A percentile compares a stretch with the other conserved stretches of the same genome.
These are phyloP conservation scores for Ectemnius lituratus DNA, from an alignment of 2,888 invertebrate genomes.

Conservation along the genomic window DNA sequence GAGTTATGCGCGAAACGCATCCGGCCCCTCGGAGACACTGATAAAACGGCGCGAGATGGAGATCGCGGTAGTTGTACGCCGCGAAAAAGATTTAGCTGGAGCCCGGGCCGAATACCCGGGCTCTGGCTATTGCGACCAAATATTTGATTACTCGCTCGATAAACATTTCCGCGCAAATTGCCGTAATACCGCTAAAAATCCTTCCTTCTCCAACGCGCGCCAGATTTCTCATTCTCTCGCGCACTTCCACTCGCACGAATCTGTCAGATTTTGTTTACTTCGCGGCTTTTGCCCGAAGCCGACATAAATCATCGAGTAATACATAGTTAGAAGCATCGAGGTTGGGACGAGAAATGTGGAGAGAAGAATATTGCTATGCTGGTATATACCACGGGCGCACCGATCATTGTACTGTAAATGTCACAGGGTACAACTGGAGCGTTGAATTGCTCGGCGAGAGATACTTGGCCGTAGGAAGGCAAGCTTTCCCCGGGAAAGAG, in stretches of 20 bases:
- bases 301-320: too few relatives aligned
- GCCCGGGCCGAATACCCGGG: constrained; percentile 1
- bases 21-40: constrained; percentile 57
- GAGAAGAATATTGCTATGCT: too few relatives aligned
- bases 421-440: constrained; percentile 5
- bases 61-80: constrained; percentile 38
- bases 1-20: constrained; percentile 66
- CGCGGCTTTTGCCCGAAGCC: too few relatives aligned
- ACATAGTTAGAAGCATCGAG: too few relatives aligned
- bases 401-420: constrained; percentile 4
- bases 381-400: not conserved
- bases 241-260: too few relatives aligned
- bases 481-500: not conserved
- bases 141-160: constrained; percentile 16
- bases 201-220: too few relatives aligned
- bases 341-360: too few relatives aligned
- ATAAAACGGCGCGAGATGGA: constrained; percentile 61
- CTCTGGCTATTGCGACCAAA: constrained; percentile 10
- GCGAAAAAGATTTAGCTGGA: constrained; percentile 42
- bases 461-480: not conserved
- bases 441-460: not conserved
- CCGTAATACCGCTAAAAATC: too few relatives aligned
- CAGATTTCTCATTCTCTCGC: too few relatives aligned
- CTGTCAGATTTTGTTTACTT: too few relatives aligned
- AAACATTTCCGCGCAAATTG: constrained; percentile 7